Evolutionary conservation across 2,888 invertebrate genomes (phyloP).

Genomic region (Clanis bilineata): DNA sequence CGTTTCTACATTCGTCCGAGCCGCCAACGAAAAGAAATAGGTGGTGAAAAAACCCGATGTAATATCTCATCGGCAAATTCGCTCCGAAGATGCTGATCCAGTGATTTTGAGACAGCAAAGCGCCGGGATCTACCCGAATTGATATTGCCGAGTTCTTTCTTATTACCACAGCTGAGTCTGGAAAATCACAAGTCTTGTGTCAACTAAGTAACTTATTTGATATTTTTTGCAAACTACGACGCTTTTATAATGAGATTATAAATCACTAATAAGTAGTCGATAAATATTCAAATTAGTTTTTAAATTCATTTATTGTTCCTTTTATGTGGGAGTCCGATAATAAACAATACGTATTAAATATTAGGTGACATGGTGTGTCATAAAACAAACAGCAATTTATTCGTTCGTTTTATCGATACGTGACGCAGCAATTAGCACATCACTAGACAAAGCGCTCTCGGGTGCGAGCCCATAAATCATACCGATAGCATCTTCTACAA

Average conservation of each 20-base stretch:
- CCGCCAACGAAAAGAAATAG: slow-evolving; percentile 56
- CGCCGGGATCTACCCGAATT: slow-evolving; percentile 30
- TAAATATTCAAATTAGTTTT: slow-evolving; percentile 11
- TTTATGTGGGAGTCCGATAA: background rate
- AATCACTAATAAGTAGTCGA: background rate
- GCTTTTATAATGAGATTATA: background rate
- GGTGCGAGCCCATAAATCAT: slow-evolving; percentile 81
- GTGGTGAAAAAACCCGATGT: slow-evolving; percentile 48
- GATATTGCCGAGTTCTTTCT: slow-evolving; percentile 20
- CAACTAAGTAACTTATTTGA: slow-evolving; percentile 7
- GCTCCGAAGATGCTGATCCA: slow-evolving; percentile 57
- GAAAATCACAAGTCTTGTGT: background rate
- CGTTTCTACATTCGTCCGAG: slow-evolving; percentile 52
- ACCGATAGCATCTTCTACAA: slow-evolving; percentile 82
- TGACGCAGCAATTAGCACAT: slow-evolving; percentile 73
- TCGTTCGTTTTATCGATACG: slow-evolving; percentile 58
- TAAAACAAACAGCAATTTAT: slow-evolving; percentile 36
- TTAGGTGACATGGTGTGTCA: background rate
- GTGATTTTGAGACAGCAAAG: slow-evolving; percentile 41
- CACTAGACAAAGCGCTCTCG: slow-evolving; percentile 77
- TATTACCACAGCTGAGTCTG: background rate
- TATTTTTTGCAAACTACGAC: background rate
- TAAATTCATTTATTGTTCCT: background rate
- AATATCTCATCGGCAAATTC: slow-evolving; percentile 58
- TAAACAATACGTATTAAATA: background rate